phyloP scores from a whole-genome alignment of 2,113 vertebrate genomes.

The Prinia subflava region DNA sequence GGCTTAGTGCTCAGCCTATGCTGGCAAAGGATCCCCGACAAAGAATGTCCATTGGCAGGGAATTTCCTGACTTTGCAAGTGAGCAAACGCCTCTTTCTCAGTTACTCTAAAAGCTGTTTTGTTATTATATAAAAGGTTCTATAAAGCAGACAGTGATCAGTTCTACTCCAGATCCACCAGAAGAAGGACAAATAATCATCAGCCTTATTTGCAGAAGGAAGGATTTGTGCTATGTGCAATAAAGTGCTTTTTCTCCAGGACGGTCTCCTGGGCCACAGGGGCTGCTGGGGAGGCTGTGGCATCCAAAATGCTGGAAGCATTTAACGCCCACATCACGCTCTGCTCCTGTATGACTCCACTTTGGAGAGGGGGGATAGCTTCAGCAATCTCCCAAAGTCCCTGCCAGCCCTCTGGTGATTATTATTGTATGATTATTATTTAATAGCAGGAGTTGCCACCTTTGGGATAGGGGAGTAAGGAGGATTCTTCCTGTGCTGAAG shows the following conservation, averaged over 20 bases:
- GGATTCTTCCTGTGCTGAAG: not conserved
- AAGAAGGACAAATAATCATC: not conserved
- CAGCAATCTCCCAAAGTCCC: not conserved
- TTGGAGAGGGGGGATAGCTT: not conserved
- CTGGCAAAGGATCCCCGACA: constrained; percentile 53
- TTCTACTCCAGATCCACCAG: not conserved
- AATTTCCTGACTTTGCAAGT: constrained; percentile 71
- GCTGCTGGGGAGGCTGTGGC: constrained; percentile 19
- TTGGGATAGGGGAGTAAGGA: not conserved
- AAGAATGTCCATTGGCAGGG: constrained; percentile 69
- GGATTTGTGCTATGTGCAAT: not conserved
- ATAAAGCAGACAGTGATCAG: not conserved
- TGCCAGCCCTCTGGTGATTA: not conserved
- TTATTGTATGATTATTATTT: not conserved
- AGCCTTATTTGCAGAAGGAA: not conserved
- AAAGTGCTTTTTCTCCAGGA: not conserved
- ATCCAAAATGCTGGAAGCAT: not conserved
- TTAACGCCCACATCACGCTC: not conserved
- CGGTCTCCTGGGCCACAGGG: constrained; percentile 29
- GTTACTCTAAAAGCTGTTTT: constrained; percentile 38
- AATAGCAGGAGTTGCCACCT: not conserved
- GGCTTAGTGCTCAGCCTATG: constrained; percentile 51
- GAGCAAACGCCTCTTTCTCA: constrained; percentile 52
- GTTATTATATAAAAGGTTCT: constrained; percentile 46
- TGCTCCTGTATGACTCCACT: not conserved